Conservation (phyloP, 2,113 vertebrate species). For the Centropus unirufus region DNA sequence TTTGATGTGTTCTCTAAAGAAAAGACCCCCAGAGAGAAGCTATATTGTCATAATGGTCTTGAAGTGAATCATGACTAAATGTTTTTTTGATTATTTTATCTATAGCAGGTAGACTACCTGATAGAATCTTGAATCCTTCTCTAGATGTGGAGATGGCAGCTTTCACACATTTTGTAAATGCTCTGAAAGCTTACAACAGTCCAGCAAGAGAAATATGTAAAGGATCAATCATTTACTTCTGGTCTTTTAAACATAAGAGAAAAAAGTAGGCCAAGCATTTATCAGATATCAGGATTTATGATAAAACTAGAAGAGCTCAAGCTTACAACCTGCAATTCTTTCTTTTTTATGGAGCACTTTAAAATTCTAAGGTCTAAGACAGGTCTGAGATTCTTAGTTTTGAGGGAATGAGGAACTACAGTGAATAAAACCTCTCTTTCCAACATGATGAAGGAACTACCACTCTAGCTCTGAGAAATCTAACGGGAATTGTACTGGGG, state of each 20-base stretch:
- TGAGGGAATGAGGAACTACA: neutral
- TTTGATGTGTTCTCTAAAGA: neutral
- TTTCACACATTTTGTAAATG: neutral
- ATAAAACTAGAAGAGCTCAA: neutral
- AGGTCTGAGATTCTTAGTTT: neutral
- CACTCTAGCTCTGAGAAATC: neutral
- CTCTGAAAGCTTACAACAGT: neutral
- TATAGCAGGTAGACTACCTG: neutral
- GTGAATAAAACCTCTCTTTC: neutral
- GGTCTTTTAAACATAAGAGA: neutral
- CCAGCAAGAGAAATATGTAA: neutral
- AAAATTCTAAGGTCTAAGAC: neutral
- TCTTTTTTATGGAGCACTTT: neutral
- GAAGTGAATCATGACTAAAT: neutral
- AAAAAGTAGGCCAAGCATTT: neutral
- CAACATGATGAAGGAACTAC: neutral
- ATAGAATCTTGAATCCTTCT: neutral
- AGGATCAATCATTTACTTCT: neutral
- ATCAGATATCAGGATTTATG: neutral
- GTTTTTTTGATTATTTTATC: neutral
- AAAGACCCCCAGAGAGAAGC: neutral
- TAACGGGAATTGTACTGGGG: neutral
- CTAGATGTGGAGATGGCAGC: neutral
- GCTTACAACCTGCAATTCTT: neutral
- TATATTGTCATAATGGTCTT: neutral